Base-by-base conservation (phyloP, 2,113 vertebrate genomes). In the Atherinomorus stipes region DNA sequence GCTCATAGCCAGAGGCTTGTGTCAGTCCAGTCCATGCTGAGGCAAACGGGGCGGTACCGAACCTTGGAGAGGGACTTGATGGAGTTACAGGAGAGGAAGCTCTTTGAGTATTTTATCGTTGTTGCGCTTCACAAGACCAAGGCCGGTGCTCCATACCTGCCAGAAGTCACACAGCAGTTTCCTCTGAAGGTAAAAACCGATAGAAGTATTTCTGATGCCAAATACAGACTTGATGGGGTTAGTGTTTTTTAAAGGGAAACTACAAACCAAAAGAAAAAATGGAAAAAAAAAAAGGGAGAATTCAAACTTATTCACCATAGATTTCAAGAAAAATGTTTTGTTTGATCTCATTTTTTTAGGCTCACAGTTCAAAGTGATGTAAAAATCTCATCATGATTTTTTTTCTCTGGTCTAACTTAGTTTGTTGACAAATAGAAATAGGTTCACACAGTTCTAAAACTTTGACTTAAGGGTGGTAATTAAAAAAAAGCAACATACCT, bases 81-180 rank as follows among this genome's bases (percentile, higher is more conserved):
- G 0, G 97, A 98, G 21, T 90, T 95, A 44, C 96, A 96, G 81
- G 95, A 98, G 90, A 93, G 97, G 80, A 96, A 96, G 81, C 95
- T 99, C 54, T 98, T 99, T 54, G 97, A 99, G 88, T 98, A 96
- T 81, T 99, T 99, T 0, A 95, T 99, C 0, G 97, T 99, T 7
- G 97, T 99, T 73, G 96, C 97, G 0, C 90, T 99, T 66, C 96
- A 98, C 85, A 96, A 95, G 91, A 96, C 96, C 82, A 97, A 96
- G 85, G 95, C 96, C 0, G 96, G 97, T 42, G 92, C 95, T 13
- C 93, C 96, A 0, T 99, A 98, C 2, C 74, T 98, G 80, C 97
- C 97, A 0, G 96, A 98, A 49, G 96, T 99, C 89, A 98, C 97
- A 8, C 97, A 99, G 91, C 97, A 99, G 93, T 99, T 98, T 80